These are phyloP conservation scores for Noctua janthe DNA, from an alignment of 2,888 invertebrate species.

Conservation along the genomic window DNA sequence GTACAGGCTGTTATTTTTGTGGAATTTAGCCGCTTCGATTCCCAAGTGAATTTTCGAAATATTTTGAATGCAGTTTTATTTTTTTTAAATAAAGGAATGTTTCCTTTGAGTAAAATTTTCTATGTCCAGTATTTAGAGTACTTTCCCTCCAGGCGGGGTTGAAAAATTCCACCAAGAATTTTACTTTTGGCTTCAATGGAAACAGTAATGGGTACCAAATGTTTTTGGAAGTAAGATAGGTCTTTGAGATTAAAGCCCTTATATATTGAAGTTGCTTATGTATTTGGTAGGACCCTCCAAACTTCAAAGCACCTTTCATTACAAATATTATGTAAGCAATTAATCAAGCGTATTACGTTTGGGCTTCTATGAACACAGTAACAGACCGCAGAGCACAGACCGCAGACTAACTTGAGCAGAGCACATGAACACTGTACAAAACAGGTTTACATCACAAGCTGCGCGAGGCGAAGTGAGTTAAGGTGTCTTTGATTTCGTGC, in stretches of 20 bases:
- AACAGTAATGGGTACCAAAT: background rate
- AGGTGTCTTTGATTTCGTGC: background rate
- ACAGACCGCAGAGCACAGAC: background rate
- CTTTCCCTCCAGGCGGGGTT: too few species aligned
- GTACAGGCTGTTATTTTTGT: too few species aligned
- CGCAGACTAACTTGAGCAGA: constrained; percentile 1
- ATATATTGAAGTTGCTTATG: background rate
- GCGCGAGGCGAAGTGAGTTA: background rate
- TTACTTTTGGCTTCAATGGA: background rate
- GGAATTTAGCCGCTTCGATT: too few species aligned
- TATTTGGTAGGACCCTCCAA: background rate
- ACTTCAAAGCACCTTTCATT: background rate
- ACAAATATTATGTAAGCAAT: constrained; percentile 1
- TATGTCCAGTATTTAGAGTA: too few species aligned
- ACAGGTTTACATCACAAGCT: background rate
- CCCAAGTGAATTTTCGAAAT: too few species aligned
- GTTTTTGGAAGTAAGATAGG: background rate
- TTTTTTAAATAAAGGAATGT: too few species aligned
- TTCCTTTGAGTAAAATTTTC: too few species aligned
- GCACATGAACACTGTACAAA: background rate
- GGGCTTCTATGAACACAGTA: constrained; percentile 4
- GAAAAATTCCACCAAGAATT: background rate
- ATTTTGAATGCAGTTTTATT: too few species aligned
- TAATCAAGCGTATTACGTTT: constrained; percentile 13
- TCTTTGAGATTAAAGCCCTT: background rate